Evolutionary conservation across 2,888 invertebrate species (phyloP).

Genomic region (Oscheius sp.): DNA sequence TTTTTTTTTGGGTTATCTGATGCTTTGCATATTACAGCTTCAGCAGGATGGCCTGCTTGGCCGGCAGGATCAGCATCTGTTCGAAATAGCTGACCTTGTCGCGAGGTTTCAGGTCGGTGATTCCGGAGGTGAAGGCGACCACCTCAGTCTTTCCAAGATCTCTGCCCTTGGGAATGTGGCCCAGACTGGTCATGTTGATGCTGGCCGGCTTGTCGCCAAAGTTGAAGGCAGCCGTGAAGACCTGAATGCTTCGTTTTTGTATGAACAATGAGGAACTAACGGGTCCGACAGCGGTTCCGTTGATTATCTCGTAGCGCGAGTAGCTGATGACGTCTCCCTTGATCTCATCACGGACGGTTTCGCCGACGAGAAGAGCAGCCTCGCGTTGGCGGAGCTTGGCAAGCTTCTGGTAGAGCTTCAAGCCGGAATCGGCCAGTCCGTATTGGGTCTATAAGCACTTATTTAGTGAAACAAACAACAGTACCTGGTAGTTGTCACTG

Average conservation of each 20-base stretch:
- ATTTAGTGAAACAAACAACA: background rate
- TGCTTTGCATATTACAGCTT: conserved; percentile 41
- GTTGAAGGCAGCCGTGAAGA: conserved; percentile 50
- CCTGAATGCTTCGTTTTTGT: conserved; percentile 16
- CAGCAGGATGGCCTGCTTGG: conserved; percentile 55
- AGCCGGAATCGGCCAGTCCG: conserved; percentile 45
- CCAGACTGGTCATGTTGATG: conserved; percentile 39
- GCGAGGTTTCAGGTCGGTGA: conserved; percentile 44
- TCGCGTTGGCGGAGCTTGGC: conserved; percentile 64
- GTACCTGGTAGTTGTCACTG: conserved; percentile 52
- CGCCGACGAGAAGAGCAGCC: conserved; percentile 58
- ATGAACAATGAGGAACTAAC: conserved; percentile 13
- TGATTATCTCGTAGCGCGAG: conserved; percentile 44
- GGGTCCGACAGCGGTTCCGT: conserved; percentile 49
- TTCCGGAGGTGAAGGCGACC: conserved; percentile 48
- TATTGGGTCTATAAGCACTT: conserved; percentile 49
- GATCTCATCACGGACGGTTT: conserved; percentile 46
- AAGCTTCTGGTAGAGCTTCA: conserved; percentile 60
- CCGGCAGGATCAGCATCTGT: conserved; percentile 43
- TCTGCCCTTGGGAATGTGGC: conserved; percentile 47
- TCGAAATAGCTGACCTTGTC: conserved; percentile 43
- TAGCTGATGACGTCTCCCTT: conserved; percentile 51
- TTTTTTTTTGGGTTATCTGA: background rate
- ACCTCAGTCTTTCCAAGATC: conserved; percentile 45
- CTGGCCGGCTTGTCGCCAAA: conserved; percentile 46